Percentiles rank a stretch among this genome's conserved stretches.
These are phyloP conservation scores for Lysiphlebus fabarum DNA, from an alignment of 1,140 invertebrate species.

Conservation along the genomic window DNA sequence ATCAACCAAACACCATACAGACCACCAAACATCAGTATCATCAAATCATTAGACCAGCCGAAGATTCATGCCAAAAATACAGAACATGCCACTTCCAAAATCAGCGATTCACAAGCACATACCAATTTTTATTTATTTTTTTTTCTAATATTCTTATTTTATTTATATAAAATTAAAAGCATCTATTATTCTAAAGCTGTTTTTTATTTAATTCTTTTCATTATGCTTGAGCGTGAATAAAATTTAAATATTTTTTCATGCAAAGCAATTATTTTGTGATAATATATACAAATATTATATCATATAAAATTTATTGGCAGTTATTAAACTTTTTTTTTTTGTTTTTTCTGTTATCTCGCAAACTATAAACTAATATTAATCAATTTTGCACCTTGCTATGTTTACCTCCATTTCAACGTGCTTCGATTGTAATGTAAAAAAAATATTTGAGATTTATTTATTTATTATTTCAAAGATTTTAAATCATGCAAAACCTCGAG, in stretches of 20 bases:
- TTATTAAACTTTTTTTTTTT: slow-evolving; percentile 2
- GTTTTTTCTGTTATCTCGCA: not conserved
- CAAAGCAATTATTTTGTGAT: slow-evolving; percentile 32
- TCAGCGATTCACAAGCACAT: slow-evolving; percentile 50
- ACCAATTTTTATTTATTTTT: slow-evolving; percentile 27
- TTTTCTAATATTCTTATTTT: not conserved
- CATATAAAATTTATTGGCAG: not conserved
- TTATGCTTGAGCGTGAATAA: slow-evolving; percentile 36
- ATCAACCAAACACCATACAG: slow-evolving; percentile 56
- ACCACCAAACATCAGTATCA: slow-evolving; percentile 38
- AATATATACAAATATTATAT: not conserved
- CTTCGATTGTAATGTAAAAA: slow-evolving; percentile 43
- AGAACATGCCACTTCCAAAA: slow-evolving; percentile 55
- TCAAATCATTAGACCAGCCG: slow-evolving; percentile 33
- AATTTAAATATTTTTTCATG: slow-evolving; percentile 31
- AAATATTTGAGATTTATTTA: slow-evolving; percentile 5
- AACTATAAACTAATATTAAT: slow-evolving; percentile 2
- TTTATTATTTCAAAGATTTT: not conserved
- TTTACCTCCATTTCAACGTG: slow-evolving; percentile 45
- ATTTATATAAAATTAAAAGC: not conserved
- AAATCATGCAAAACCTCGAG: not conserved
- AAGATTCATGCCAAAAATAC: slow-evolving; percentile 38
- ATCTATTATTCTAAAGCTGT: slow-evolving; percentile 2
- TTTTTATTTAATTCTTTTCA: too few relatives aligned
- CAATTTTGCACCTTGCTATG: slow-evolving; percentile 23